phyloP scores from a whole-genome alignment of 2,113 vertebrate species.

The Chinchilla lanigera region DNA sequence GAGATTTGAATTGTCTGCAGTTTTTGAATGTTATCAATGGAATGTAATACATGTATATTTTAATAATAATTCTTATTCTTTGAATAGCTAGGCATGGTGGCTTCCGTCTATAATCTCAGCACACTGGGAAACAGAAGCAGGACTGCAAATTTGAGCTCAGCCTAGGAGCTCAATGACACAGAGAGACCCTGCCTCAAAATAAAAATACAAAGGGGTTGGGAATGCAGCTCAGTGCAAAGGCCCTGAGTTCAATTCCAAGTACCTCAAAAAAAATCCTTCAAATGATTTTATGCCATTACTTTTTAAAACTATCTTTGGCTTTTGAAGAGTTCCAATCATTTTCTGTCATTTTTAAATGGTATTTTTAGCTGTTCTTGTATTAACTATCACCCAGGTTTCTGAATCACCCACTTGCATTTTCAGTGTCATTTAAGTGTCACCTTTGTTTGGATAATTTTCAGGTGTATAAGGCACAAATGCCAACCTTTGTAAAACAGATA shows the following conservation, averaged over 20 bases:
- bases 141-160: no score
- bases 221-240: neutral
- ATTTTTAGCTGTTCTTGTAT: neutral
- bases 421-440: neutral
- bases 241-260: neutral
- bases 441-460: neutral
- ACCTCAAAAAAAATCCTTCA: neutral
- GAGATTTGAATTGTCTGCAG: neutral
- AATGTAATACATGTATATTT: neutral
- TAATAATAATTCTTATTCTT: neutral
- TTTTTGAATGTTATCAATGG: neutral
- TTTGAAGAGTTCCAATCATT: constrained; percentile 1
- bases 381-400: neutral
- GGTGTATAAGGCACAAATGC: neutral
- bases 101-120: no score
- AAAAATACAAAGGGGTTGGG: neutral
- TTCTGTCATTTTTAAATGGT: neutral
- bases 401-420: neutral
- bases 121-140: no score
- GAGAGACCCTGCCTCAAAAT: neutral
- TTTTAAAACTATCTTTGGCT: neutral
- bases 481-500: neutral
- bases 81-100: neutral
- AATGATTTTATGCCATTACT: neutral
- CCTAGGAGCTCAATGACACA: neutral